Evolutionary conservation across 2,888 invertebrate species (phyloP), one percentile per base, ranked within the genome.

Genomic region (Sthenelais limicola): DNA sequence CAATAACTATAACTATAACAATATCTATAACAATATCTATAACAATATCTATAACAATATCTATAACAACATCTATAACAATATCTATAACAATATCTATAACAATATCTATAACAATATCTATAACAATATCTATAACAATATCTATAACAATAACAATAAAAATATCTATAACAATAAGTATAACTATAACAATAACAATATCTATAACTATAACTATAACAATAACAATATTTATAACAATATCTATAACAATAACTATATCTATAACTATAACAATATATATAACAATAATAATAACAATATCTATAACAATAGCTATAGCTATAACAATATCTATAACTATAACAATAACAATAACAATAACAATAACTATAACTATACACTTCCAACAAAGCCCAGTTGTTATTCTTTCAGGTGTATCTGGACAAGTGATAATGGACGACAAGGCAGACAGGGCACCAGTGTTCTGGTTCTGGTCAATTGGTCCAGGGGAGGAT

Each of bases 31-130:
- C 67, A 28, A 67, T 43, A 28, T 38, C 67, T 38, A 67, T 43
- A 28, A 67, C 21, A 12, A 67, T 43, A 28, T 38, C 28, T 15
- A 67, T 30, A 47, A 69, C 24, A 26, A 69, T 54, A 47, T 35
- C 54, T 30, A 54, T 28, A 24, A 58, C 54, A 26, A 69, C 70
- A 24, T 21, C 70, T 69, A 69, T 54, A 24, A 69, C 70, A 24
- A 28, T 21, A 47, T 54, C 35, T 69, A 54, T 30, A 47, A 30
- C 54, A 32, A 24, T 51, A 21, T 15, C 28, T 30, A 21, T 54
- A 54, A 18, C n/a, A 54, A 52, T 52, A 30, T 30, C 38, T 54
- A 18, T 30, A 58, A 26, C 21, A 9, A n/a, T 56, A 56, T n/a
- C 30, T 28, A 56, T 5, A 5, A 15, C 30, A 56, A 56, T 28